Base-by-base conservation (phyloP, 2,797 vertebrate species). In the Sphenopsis melanotis region DNA sequence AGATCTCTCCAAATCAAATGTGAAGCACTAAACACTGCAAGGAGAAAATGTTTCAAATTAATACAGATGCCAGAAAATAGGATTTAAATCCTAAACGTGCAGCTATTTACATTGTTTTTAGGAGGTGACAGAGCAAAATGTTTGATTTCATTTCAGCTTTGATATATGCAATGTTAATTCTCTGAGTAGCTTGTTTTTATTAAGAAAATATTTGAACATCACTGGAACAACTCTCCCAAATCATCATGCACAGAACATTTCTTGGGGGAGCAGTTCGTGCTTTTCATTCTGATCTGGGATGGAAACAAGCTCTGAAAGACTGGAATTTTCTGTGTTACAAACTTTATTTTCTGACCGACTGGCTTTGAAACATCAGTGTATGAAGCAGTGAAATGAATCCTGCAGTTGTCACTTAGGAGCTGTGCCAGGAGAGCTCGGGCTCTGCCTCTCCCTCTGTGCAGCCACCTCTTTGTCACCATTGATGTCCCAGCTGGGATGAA, bases 401-500 rank as follows among this genome's bases (percentile, higher is more conserved):
- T 22, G 64, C 41, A 64, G 82, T 4, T 81, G 39, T 39, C 91
- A 56, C 68, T 36, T 3, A 16, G 56, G 63, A 63, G 15, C 4
- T 24, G 39, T 3, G 57, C 50, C 56, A 0, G 1, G 56, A n/a
- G 23, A 44, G 70, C 32, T 1, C 1, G 2, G 60, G 60, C 41
- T 15, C 32, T 13, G 52, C 32, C 66, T 63, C 70, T 69, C 46
- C 70, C 60, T 47, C 47, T 34, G 6, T 17, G 30, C 44, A 36
- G 11, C 59, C 59, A 3, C 6, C 37, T 69, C 49, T 34, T 20
- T 4, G 23, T 32, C 41, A 3, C 30, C 2, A 0, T 1, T 4
- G 6, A 14, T n/a, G 52, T n/a, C 52, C 52, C 52, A 22, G 32
- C 8, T 4, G 20, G 3, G 1, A 20, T 0, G 12, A 49, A 3